These are phyloP conservation scores for Masnerella sp. DNA, from an alignment of 2,888 invertebrate genomes.

Conservation along the genomic window DNA sequence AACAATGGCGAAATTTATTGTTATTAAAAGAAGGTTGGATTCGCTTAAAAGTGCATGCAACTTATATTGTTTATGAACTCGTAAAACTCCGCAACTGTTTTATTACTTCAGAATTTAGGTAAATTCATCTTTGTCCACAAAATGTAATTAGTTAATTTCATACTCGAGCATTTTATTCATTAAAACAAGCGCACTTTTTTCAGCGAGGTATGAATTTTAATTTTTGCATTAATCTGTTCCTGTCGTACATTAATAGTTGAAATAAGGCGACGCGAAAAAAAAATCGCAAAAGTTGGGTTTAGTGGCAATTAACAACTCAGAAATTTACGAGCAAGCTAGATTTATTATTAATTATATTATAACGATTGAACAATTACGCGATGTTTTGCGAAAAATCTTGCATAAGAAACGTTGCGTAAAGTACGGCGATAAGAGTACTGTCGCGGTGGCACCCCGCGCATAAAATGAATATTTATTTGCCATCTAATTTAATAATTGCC, in stretches of 20 bases:
- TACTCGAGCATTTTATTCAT: no score
- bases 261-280: no score
- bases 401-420: constrained; percentile 12
- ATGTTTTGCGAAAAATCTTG: constrained; percentile 8
- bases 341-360: constrained; percentile 16
- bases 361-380: constrained; percentile 17
- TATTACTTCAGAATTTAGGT: constrained; percentile 20
- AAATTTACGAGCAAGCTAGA: constrained; percentile 4
- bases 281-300: no score
- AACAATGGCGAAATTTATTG: constrained; percentile 20
- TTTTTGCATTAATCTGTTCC: no score
- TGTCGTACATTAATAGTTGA: no score
- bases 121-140: constrained; percentile 21
- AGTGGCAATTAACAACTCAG: not conserved
- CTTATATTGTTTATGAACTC: constrained; percentile 33
- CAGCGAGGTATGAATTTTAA: no score
- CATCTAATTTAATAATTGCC: constrained; percentile 40
- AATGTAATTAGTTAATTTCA: constrained; percentile 27
- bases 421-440: constrained; percentile 10
- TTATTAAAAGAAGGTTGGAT: constrained; percentile 31
- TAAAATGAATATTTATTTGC: constrained; percentile 37
- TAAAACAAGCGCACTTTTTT: no score
- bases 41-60: constrained; percentile 23
- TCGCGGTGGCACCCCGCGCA: constrained; percentile 3
- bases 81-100: constrained; percentile 31